Conservation (phyloP, 2,113 vertebrate genomes). For the Ceratotherium simum region DNA sequence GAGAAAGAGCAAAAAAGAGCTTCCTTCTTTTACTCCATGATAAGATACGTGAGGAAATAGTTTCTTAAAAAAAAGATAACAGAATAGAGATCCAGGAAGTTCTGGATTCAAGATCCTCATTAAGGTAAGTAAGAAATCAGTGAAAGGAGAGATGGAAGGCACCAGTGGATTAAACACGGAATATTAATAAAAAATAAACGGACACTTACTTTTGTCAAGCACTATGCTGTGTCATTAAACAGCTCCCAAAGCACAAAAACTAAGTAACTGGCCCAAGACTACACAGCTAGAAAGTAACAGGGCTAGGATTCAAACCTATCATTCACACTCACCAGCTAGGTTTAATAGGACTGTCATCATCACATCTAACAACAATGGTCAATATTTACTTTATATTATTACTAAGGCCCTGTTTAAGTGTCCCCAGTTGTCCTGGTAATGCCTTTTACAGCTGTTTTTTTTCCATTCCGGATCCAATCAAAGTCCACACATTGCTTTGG, state of each 20-base stretch:
- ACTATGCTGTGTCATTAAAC: neutral
- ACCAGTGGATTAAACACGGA: accelerated
- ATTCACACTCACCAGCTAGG: neutral
- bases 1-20: neutral
- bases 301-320: neutral
- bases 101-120: neutral
- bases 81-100: neutral
- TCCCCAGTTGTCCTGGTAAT: neutral
- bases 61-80: neutral
- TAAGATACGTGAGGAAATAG: neutral
- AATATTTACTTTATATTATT: neutral
- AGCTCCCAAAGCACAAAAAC: neutral
- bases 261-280: neutral
- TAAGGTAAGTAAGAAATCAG: neutral
- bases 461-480: neutral
- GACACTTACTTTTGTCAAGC: neutral
- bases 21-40: neutral
- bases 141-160: too few species aligned
- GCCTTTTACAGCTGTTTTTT: neutral
- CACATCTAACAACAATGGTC: neutral
- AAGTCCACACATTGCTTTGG: neutral
- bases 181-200: neutral
- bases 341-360: too few species aligned
- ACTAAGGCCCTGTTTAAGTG: neutral
- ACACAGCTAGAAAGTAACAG: neutral